phyloP scores from a whole-genome alignment of 2,113 vertebrate species.

The Cryptomyrus ogoouensis region DNA sequence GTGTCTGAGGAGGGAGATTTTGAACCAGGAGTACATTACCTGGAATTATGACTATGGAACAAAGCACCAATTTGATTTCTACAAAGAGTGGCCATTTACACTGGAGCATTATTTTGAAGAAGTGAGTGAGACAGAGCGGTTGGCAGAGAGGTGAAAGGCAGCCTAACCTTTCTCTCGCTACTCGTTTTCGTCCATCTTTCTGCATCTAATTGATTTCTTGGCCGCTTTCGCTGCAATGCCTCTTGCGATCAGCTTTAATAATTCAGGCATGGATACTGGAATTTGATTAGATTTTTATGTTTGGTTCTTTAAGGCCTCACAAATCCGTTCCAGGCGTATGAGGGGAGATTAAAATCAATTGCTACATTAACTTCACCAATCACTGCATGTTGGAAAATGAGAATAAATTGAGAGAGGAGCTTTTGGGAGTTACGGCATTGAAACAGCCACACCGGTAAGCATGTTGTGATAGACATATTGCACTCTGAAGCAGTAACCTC shows the following conservation, averaged over 20 bases:
- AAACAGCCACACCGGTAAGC: neutral
- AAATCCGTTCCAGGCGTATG: neutral
- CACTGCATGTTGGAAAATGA: neutral
- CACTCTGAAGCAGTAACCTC: neutral
- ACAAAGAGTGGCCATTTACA: neutral
- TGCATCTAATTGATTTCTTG: neutral
- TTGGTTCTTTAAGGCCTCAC: conserved; percentile 7
- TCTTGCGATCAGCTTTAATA: neutral
- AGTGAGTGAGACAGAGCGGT: neutral
- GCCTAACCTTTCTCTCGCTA: neutral
- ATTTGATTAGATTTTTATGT: conserved; percentile 10
- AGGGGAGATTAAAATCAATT: conserved; percentile 13
- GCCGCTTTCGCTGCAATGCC: neutral
- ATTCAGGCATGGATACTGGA: neutral
- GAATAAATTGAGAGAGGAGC: neutral
- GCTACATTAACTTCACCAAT: conserved; percentile 7
- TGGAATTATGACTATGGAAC: neutral
- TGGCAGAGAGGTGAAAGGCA: neutral
- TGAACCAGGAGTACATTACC: neutral
- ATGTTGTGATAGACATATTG: neutral
- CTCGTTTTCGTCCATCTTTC: neutral
- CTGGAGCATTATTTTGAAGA: neutral
- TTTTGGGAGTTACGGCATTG: neutral
- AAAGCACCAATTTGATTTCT: neutral
- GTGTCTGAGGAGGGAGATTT: neutral